These are phyloP conservation scores for Anarrhichthys ocellatus DNA, from an alignment of 2,113 vertebrate species.

Conservation along the genomic window DNA sequence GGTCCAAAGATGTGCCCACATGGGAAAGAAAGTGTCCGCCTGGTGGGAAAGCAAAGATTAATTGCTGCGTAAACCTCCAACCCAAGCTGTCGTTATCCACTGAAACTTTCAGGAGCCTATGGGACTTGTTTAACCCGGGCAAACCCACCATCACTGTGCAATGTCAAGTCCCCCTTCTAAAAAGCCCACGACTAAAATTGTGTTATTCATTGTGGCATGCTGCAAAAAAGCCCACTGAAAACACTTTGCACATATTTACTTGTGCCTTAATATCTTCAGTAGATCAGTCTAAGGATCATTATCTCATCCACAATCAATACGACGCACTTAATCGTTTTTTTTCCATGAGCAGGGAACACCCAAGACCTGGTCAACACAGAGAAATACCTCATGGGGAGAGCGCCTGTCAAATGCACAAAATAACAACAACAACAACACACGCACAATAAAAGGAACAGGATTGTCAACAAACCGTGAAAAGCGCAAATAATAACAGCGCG, in stretches of 20 bases:
- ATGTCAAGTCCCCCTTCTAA: conserved; percentile 26
- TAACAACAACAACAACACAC: not conserved
- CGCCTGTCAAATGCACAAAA: conserved; percentile 45
- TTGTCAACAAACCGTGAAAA: too few species aligned
- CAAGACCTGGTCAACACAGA: not conserved
- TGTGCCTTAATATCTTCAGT: not conserved
- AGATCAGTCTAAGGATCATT: conserved; percentile 14
- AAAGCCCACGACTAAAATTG: not conserved
- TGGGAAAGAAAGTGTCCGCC: not conserved
- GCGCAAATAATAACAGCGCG: not conserved
- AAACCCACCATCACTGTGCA: conserved; percentile 38
- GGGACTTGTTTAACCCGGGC: conserved; percentile 15
- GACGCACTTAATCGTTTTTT: conserved; percentile 23
- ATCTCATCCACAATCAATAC: conserved; percentile 12
- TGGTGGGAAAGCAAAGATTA: conserved; percentile 7
- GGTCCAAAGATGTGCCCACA: conserved; percentile 20
- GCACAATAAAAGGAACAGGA: not conserved
- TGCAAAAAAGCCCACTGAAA: not conserved
- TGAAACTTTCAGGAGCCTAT: conserved; percentile 36
- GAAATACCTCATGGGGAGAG: conserved; percentile 7
- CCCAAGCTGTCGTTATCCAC: conserved; percentile 25
- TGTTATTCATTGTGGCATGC: conserved; percentile 8
- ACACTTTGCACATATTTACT: not conserved
- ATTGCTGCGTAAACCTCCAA: conserved; percentile 26
- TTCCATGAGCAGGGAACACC: conserved; percentile 16